Percentiles rank a stretch among this genome's conserved stretches.
phyloP scores from a whole-genome alignment of 2,888 invertebrate species.

The Euplagia quadripunctaria region DNA sequence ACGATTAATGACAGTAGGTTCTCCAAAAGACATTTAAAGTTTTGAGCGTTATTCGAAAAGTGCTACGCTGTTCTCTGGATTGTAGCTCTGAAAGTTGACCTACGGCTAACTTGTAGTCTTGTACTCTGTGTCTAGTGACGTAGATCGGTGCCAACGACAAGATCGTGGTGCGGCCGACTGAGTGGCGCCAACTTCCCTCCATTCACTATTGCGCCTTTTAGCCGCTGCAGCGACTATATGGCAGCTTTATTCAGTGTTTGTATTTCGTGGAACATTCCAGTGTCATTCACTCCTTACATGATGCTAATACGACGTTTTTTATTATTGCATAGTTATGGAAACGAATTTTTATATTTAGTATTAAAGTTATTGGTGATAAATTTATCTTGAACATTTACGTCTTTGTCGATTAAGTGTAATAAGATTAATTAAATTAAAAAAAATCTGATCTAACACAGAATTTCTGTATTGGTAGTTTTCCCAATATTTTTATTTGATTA shows the following conservation, averaged over 20 bases:
- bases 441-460: no score
- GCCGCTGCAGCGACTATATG: constrained; percentile 44
- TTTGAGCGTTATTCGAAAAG: neutral
- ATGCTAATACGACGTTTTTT: neutral
- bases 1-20: no score
- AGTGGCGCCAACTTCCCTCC: constrained; percentile 64
- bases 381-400: no score
- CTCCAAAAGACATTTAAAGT: no score
- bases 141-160: constrained; percentile 65
- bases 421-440: no score
- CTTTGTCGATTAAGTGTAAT: no score
- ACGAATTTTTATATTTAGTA: neutral
- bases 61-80: neutral
- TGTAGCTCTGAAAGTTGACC: constrained; percentile 12
- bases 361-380: neutral
- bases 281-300: neutral
- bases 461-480: no score
- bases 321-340: neutral
- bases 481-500: no score
- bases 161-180: constrained; percentile 59
- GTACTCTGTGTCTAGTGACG: constrained; percentile 30
- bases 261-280: neutral
- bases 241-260: constrained; percentile 22
- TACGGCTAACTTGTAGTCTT: constrained; percentile 16
- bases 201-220: constrained; percentile 37